Conservation (phyloP, 2,113 vertebrate species). For the Albula glossodonta region DNA sequence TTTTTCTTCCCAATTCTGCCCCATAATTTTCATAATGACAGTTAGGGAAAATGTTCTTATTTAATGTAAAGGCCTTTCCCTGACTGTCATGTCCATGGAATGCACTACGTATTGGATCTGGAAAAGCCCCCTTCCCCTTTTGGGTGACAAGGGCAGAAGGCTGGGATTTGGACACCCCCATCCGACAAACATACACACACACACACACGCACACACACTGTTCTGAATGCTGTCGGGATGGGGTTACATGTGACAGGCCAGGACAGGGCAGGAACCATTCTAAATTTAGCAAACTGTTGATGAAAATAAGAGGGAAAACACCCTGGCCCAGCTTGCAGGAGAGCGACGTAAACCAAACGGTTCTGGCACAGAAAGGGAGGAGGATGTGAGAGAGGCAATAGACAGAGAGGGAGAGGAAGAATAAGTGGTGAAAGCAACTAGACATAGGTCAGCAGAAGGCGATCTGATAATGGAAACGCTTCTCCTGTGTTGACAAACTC, state of each 20-base stretch:
- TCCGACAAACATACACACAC: not conserved
- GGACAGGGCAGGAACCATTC: not conserved
- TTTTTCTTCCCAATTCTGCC: not conserved
- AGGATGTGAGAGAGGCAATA: not conserved
- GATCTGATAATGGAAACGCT: not conserved
- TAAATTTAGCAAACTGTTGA: slow-evolving; percentile 43
- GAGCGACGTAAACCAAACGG: not conserved
- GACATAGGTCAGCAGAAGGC: not conserved
- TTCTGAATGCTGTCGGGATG: not conserved
- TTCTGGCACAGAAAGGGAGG: not conserved
- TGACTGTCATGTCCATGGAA: not conserved
- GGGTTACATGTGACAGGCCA: not conserved
- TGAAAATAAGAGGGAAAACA: slow-evolving; percentile 38
- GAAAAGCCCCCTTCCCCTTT: no score
- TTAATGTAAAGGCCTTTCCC: not conserved
- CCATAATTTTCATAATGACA: not conserved
- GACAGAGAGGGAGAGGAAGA: not conserved
- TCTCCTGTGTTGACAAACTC: not conserved
- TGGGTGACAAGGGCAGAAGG: no score
- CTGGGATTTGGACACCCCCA: not conserved
- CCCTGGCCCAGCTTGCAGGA: not conserved
- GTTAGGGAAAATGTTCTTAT: not conserved
- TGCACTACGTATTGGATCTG: not conserved
- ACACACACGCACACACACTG: slow-evolving; percentile 15
- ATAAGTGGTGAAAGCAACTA: not conserved